phyloP scores from a whole-genome alignment of 2,888 invertebrate species.

The Copidosoma aretas region DNA sequence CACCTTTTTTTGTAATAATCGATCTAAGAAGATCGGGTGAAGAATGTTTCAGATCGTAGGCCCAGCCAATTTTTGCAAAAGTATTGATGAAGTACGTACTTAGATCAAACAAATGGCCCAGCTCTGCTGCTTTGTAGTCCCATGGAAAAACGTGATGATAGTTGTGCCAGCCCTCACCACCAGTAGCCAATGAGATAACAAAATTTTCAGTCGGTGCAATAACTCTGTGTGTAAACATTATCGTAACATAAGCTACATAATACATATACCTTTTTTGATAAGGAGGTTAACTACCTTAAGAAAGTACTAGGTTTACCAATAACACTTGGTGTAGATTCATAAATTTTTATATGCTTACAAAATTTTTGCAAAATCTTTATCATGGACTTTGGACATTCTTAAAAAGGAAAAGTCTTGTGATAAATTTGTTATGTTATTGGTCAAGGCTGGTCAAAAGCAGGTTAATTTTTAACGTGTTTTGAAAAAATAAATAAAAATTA shows the following conservation, averaged over 20 bases:
- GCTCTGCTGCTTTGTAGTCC: constrained; percentile 91
- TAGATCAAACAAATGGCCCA: constrained; percentile 70
- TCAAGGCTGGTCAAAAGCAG: no score
- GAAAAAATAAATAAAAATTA: no score
- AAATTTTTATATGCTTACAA: no score
- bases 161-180: constrained; percentile 66
- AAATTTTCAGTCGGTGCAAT: constrained; percentile 49
- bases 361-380: no score
- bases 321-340: no score
- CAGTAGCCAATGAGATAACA: constrained; percentile 51
- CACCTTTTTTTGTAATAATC: constrained; percentile 67
- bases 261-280: background rate
- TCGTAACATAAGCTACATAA: no score
- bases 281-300: background rate
- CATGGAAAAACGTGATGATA: constrained; percentile 93
- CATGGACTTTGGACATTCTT: no score
- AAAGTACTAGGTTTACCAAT: no score
- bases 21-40: constrained; percentile 66
- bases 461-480: no score
- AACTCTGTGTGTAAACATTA: constrained; percentile 26
- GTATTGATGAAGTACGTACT: constrained; percentile 75
- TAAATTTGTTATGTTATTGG: no score
- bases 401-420: no score
- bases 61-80: constrained; percentile 76
- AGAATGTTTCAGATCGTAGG: constrained; percentile 77